phyloP scores from a whole-genome alignment of 1,140 invertebrate species.

The Lepidurus couesii region DNA sequence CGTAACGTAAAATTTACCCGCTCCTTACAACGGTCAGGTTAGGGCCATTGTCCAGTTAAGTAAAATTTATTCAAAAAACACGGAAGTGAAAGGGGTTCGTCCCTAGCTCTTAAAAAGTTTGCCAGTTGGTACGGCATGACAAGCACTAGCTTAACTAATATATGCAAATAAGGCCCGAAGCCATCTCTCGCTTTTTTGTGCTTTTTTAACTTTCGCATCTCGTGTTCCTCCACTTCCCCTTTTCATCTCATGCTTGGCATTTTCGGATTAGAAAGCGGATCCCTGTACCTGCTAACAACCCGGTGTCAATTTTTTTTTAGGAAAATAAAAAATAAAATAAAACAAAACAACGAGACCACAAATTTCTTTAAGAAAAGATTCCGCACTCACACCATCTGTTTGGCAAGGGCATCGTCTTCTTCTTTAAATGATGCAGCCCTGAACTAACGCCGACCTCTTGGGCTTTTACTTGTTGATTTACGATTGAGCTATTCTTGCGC shows the following conservation, averaged over 20 bases:
- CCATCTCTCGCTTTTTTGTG: no score
- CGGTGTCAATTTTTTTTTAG: not conserved
- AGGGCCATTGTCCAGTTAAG: not conserved
- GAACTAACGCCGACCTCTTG: not conserved
- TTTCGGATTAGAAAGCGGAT: not conserved
- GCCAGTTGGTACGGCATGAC: not conserved
- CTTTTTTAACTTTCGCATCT: not conserved
- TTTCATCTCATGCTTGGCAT: not conserved
- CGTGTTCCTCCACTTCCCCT: not conserved
- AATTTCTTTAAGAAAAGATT: not conserved
- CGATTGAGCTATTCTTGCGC: not conserved
- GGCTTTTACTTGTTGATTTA: not conserved
- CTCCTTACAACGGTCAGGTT: not conserved
- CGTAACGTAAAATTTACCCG: not conserved
- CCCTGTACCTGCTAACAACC: not conserved
- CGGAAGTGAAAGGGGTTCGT: conserved; percentile 5
- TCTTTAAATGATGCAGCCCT: not conserved
- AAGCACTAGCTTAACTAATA: not conserved
- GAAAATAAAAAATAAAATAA: not conserved
- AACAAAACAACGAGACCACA: not conserved
- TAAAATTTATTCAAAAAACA: not conserved
- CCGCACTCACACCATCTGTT: not conserved
- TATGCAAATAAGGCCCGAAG: not conserved
- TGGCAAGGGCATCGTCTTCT: not conserved
- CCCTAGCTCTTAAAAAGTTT: not conserved